Percentiles rank a stretch among this genome's conserved stretches.
Evolutionary conservation across 2,797 vertebrate species (phyloP).

Genomic region (Psittacula echo): DNA sequence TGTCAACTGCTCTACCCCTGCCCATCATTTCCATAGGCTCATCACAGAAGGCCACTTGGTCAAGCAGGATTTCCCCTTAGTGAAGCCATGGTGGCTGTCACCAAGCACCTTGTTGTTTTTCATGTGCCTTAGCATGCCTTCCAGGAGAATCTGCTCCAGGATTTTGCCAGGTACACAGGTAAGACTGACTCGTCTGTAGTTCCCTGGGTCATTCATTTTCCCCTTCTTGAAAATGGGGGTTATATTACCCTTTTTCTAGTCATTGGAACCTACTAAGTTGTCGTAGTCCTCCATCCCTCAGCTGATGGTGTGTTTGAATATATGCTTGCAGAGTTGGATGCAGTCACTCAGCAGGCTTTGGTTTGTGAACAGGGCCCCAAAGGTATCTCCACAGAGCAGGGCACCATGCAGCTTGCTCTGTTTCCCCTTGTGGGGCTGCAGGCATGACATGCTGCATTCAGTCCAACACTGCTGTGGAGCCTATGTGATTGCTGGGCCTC

Average conservation of each 20-base stretch:
- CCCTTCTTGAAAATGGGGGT: neutral
- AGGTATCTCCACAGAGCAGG: neutral
- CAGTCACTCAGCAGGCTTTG: neutral
- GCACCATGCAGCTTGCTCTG: neutral
- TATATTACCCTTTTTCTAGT: neutral
- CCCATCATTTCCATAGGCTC: no score
- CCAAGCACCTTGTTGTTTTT: no score
- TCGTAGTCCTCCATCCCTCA: neutral
- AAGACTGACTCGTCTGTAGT: neutral
- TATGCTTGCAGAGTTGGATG: rapidly evolving
- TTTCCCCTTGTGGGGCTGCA: neutral
- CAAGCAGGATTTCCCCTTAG: no score
- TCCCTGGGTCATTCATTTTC: neutral
- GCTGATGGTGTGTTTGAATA: neutral
- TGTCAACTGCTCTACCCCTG: no score
- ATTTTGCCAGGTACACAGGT: no score
- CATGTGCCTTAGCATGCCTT: no score
- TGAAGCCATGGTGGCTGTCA: no score
- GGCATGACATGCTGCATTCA: rapidly evolving
- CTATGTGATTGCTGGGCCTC: rapidly evolving
- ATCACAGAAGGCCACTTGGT: no score
- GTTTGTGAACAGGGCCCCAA: neutral
- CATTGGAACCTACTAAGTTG: rapidly evolving
- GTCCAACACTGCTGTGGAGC: neutral
- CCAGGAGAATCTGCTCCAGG: no score